phyloP scores from a whole-genome alignment of 2,113 vertebrate species.

The Rhinolophus ferrumequinum region DNA sequence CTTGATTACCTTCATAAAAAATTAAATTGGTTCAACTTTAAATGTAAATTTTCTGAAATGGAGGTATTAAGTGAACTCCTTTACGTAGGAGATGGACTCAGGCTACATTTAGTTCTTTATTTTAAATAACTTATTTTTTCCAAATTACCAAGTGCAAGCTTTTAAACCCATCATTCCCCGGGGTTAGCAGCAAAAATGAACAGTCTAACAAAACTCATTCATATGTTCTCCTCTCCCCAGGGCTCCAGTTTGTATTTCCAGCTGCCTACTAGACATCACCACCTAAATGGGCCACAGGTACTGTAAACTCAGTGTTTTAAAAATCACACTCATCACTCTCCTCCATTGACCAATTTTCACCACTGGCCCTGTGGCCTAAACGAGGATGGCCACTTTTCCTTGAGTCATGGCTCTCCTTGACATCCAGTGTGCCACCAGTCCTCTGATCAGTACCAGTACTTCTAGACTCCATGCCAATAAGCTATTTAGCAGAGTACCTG shows the following conservation, averaged over 20 bases:
- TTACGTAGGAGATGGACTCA: background rate
- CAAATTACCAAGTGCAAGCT: background rate
- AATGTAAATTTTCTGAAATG: background rate
- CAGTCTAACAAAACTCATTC: background rate
- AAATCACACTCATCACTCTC: background rate
- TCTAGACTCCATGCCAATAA: background rate
- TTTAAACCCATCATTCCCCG: background rate
- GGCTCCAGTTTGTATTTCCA: background rate
- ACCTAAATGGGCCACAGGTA: background rate
- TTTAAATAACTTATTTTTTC: background rate
- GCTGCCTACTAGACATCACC: background rate
- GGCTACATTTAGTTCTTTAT: background rate
- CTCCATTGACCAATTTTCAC: background rate
- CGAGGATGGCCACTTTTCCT: background rate
- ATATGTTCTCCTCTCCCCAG: background rate
- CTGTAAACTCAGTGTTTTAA: background rate
- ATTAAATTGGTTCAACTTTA: background rate
- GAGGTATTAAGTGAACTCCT: background rate
- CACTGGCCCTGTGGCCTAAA: background rate
- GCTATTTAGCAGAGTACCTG: background rate
- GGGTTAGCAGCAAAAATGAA: background rate
- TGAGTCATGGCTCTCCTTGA: background rate
- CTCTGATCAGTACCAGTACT: background rate
- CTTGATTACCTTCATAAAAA: slow-evolving; percentile 2
- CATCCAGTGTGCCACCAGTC: background rate